phyloP scores from a whole-genome alignment of 2,888 invertebrate species.

The Phorcus lineatus region DNA sequence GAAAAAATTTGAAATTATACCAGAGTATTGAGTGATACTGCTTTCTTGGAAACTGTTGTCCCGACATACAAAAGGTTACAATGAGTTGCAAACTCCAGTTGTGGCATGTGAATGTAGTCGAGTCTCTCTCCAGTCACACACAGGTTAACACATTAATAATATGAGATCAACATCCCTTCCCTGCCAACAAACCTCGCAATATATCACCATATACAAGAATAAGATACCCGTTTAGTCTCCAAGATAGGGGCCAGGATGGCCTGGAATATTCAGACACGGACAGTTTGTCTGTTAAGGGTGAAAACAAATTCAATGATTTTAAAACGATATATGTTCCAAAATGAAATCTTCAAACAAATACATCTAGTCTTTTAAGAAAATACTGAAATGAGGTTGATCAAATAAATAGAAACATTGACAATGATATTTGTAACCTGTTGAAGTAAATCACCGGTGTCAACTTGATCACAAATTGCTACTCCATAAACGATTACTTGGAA shows the following conservation, averaged over 20 bases:
- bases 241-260: slow-evolving; percentile 14
- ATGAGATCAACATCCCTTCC: slow-evolving; percentile 13
- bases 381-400: no score
- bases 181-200: slow-evolving; percentile 9
- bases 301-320: no score
- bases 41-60: no score
- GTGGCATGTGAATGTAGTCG: neutral
- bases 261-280: neutral
- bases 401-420: no score
- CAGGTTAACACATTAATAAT: neutral
- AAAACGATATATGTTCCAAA: no score
- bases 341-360: no score
- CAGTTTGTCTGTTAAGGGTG: neutral
- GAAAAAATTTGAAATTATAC: no score
- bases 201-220: slow-evolving; percentile 21
- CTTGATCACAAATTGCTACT: slow-evolving; percentile 16
- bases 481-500: neutral
- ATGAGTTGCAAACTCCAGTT: no score
- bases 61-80: no score
- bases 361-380: no score
- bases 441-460: slow-evolving; percentile 16
- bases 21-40: no score
- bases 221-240: slow-evolving; percentile 21
- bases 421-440: slow-evolving; percentile 5
- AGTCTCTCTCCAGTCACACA: slow-evolving; percentile 14